Base-by-base conservation (phyloP, 1,140 invertebrate genomes). In the Calephelis virginiensis region DNA sequence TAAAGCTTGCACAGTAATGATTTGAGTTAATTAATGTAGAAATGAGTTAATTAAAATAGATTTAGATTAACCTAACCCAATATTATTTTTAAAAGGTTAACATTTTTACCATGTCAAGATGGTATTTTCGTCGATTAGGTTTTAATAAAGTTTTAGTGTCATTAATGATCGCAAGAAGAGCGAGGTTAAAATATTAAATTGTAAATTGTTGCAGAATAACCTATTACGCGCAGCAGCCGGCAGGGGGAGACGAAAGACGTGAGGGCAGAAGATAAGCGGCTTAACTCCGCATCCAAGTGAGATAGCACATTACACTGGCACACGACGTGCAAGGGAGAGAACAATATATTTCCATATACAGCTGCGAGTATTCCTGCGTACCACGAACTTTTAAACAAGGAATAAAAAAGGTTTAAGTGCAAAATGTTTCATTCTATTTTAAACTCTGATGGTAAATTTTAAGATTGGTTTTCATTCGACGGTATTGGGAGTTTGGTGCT, bases 191-290 rank as follows among this genome's bases (percentile, higher is more conserved):
- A 46, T 64, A 59, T 38, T 37, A 64, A 47, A 68, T 40, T 12
- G 37, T 60, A 69, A 71, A 75, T 74, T 61, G 63, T 86, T 80
- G 72, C 75, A 82, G 86, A 85, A 89, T 89, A 71, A 61, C 64
- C 76, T 72, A 63, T 73, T 83, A 86, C 82, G 73, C 83, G 81
- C 83, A 86, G 81, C 86, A 85, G 84, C 85, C 80, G 81, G 68
- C 71, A 69, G 68, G 76, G 76, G 75, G 60, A 78, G 78, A 75
- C 72, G 80, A 72, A 85, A 72, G 82, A 84, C 81, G 88, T 88
- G 88, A 86, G 85, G 84, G 86, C 75, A 62, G 81, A 72, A 86
- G 88, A 90, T 90, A 90, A 90, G 88, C 88, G 85, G 88, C 88
- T 90, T 90, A 90, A 80, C 85, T 83, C 80, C 77, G 83, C 83